These are phyloP conservation scores for Cerastis leucographa DNA, from an alignment of 2,888 invertebrate genomes.

Conservation along the genomic window DNA sequence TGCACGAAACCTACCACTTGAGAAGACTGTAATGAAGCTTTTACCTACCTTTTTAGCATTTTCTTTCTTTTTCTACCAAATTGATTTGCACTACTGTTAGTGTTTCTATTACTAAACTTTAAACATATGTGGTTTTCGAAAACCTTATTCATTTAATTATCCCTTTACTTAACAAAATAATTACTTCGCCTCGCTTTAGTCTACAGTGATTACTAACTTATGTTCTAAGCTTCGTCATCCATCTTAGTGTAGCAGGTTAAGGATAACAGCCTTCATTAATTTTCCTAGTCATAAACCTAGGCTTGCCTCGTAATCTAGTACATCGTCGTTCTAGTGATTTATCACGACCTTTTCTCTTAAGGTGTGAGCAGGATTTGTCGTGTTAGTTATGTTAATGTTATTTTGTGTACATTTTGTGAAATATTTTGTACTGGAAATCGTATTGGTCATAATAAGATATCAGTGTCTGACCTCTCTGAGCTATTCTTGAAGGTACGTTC, in stretches of 20 bases:
- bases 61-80: background rate
- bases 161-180: conserved; percentile 19
- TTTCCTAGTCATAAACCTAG: conserved; percentile 38
- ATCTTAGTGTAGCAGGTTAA: conserved; percentile 58
- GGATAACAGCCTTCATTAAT: conserved; percentile 59
- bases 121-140: background rate
- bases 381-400: background rate
- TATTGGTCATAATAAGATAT: background rate
- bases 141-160: background rate
- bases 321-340: conserved; percentile 41
- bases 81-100: background rate
- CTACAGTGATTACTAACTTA: conserved; percentile 16
- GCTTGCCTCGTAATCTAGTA: conserved; percentile 44
- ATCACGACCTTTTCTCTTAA: conserved; percentile 40
- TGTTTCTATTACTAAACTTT: background rate
- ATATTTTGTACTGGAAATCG: background rate
- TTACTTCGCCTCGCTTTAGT: conserved; percentile 1
- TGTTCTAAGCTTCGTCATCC: conserved; percentile 22
- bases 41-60: background rate
- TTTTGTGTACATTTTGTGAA: background rate
- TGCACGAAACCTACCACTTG: background rate
- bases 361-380: conserved; percentile 11
- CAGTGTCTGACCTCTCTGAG: background rate
- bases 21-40: background rate
- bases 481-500: background rate